phyloP scores from a whole-genome alignment of 2,113 vertebrate genomes.

The Tragulus kanchil region DNA sequence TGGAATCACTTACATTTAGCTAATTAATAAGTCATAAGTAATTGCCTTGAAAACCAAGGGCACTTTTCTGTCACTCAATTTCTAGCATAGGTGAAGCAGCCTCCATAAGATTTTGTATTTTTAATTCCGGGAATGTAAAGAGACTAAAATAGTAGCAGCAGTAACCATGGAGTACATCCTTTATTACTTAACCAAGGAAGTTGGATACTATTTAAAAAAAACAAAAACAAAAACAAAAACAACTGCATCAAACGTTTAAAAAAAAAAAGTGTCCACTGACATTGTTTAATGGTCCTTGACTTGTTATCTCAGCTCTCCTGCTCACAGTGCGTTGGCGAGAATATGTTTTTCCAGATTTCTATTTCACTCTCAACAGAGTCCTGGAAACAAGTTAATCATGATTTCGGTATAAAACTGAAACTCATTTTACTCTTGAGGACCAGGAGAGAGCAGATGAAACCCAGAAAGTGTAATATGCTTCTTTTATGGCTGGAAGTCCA shows the following conservation, averaged over 20 bases:
- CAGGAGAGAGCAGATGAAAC: conserved; percentile 53
- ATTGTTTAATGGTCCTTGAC: not conserved
- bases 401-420: conserved; percentile 70
- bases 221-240: not conserved
- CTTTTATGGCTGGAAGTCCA: not conserved
- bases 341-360: conserved; percentile 23
- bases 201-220: not conserved
- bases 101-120: not conserved
- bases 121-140: not conserved
- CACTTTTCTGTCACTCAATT: not conserved
- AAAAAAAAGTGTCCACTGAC: not conserved
- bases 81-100: not conserved
- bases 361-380: conserved; percentile 50
- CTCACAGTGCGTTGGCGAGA: not conserved
- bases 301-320: not conserved
- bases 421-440: conserved; percentile 59
- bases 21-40: not conserved
- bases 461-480: conserved; percentile 14
- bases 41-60: conserved; percentile 18
- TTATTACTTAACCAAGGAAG: not conserved
- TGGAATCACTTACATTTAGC: not conserved
- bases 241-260: not conserved
- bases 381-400: conserved; percentile 63
- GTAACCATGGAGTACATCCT: not conserved
- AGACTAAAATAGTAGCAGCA: not conserved